Evolutionary conservation across 2,797 vertebrate genomes (phyloP).

Genomic region (Gadopsis marmoratus): DNA sequence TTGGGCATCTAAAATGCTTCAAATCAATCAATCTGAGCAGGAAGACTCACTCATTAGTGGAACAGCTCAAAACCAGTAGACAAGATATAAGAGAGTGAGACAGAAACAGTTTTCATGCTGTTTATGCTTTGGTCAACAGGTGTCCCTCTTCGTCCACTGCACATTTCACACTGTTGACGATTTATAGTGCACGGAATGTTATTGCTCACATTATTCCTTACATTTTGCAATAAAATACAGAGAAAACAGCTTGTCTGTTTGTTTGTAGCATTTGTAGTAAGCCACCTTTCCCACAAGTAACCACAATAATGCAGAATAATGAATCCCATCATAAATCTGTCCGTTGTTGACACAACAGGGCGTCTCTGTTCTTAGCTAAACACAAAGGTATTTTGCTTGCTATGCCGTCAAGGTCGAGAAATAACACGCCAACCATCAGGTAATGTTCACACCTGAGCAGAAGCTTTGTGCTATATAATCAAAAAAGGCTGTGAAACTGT

Average conservation of each 20-base stretch:
- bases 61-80: not conserved
- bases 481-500: slow-evolving; percentile 23
- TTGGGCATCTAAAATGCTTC: no score
- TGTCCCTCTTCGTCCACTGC: slow-evolving; percentile 33
- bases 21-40: not conserved
- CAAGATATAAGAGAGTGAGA: not conserved
- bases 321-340: slow-evolving; percentile 39
- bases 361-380: slow-evolving; percentile 36
- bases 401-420: slow-evolving; percentile 11
- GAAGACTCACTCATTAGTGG: not conserved
- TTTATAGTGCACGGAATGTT: not conserved
- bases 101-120: not conserved
- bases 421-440: slow-evolving; percentile 20
- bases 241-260: not conserved
- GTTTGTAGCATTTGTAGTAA: not conserved
- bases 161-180: not conserved
- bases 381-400: slow-evolving; percentile 47
- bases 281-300: slow-evolving; percentile 6
- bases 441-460: slow-evolving; percentile 51
- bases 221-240: not conserved
- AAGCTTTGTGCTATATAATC: slow-evolving; percentile 10
- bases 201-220: not conserved
- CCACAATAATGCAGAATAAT: slow-evolving; percentile 16
- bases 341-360: slow-evolving; percentile 49
- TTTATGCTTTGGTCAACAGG: slow-evolving; percentile 26